Percentiles rank a stretch among this genome's conserved stretches.
Evolutionary conservation across 2,888 invertebrate genomes (phyloP).

Genomic region (Idaea straminata): DNA sequence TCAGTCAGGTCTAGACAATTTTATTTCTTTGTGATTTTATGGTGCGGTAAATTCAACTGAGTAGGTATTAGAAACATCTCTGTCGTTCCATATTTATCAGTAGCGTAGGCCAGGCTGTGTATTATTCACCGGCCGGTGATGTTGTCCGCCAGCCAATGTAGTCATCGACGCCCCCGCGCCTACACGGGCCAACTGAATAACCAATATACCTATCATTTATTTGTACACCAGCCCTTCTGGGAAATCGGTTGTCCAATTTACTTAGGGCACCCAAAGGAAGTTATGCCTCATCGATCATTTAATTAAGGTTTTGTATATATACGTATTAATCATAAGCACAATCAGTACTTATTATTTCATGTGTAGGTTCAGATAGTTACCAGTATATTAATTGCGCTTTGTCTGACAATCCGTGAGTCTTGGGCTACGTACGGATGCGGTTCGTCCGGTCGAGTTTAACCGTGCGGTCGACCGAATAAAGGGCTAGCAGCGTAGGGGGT

Average conservation of each 20-base stretch:
- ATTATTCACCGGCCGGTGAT: constrained; percentile 1
- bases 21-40: too few species aligned
- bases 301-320: constrained; percentile 1
- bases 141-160: background rate
- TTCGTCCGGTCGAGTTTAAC: too few species aligned
- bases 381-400: too few species aligned
- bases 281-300: background rate
- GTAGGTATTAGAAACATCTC: background rate
- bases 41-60: too few species aligned
- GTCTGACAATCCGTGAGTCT: too few species aligned
- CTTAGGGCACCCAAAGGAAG: background rate
- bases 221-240: background rate
- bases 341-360: too few species aligned
- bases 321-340: too few species aligned
- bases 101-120: constrained; percentile 20
- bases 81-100: constrained; percentile 28
- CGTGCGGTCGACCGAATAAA: too few species aligned
- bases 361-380: too few species aligned
- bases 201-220: background rate
- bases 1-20: too few species aligned
- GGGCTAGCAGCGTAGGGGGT: too few species aligned
- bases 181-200: background rate
- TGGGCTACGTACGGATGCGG: too few species aligned
- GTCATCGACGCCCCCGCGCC: background rate
- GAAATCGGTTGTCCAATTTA: background rate